Base-by-base conservation (phyloP, 2,113 vertebrate species). In the Nestor notabilis region DNA sequence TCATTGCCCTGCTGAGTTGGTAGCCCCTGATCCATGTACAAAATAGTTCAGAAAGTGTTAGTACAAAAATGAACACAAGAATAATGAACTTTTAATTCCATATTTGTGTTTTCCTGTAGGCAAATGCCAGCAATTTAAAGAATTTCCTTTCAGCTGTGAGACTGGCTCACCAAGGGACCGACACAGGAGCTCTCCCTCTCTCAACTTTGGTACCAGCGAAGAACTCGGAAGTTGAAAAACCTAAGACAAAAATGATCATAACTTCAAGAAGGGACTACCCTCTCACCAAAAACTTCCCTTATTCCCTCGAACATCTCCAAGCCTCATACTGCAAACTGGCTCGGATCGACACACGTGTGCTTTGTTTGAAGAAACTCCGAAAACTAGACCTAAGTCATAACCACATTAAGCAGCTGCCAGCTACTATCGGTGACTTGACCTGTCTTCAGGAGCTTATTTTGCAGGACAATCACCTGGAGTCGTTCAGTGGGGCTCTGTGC, bases 361-460 rank as follows among this genome's bases (percentile, higher is more conserved):
- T 99, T 41, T 98, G 98, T 17, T 98, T 99, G 58, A 98, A 97
- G 98, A 98, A 97, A 63, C 98, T 99, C n/a, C 98, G 98, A 27
- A 99, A 98, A 63, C 98, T 99, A 8, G 99, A 99, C 97, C 98
- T 99, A 47, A 99, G 99, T 89, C 99, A 99, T 88, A 99, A 99
- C 72, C 99, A 99, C 86, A 99, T 99, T 71, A 99, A 98, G 97
- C 99, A 98, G 87, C 98, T 99, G 85, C 99, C 99, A 0, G 97
- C 98, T 21, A 98, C 99, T 13, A 97, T 99, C 5, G 99, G 99
- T 1, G 99, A 99, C 91, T 98, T 99, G 70, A 43, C 75, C 81
- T 98, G 98, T 17, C 99, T 99, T 66, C 98, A 99, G 55, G 99
- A 99, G 91, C 99, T 99, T 15, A 87, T 98, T 77, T 96, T 99